phyloP scores from a whole-genome alignment of 2,888 invertebrate species.

The Acanthosoma haemorrhoidale region DNA sequence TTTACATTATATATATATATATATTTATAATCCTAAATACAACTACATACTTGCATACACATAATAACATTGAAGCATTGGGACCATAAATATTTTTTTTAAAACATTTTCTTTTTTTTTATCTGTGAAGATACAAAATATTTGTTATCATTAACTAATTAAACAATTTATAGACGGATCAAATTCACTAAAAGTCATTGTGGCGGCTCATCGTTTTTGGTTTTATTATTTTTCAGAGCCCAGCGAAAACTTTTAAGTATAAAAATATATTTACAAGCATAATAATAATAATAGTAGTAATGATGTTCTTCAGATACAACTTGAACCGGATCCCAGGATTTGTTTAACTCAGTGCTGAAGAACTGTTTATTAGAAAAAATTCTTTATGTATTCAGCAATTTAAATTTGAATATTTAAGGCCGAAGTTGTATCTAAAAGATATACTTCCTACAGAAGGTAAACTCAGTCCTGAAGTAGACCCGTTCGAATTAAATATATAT shows the following conservation, averaged over 20 bases:
- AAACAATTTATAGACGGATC: slow-evolving; percentile 18
- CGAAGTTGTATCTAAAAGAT: not conserved
- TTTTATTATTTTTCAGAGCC: not conserved
- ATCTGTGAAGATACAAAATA: slow-evolving; percentile 4
- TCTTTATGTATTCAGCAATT: not conserved
- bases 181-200: slow-evolving; percentile 16
- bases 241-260: not conserved
- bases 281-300: no score
- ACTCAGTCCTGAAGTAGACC: slow-evolving; percentile 14
- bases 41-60: slow-evolving; percentile 5
- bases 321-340: not conserved
- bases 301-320: not conserved
- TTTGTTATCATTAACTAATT: not conserved
- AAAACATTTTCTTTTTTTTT: not conserved
- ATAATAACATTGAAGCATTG: not conserved
- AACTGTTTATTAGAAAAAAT: not conserved
- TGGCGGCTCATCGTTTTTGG: not conserved
- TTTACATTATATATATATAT: not conserved
- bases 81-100: not conserved
- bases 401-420: not conserved
- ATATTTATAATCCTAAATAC: slow-evolving; percentile 5
- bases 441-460: not conserved
- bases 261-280: slow-evolving; percentile 17
- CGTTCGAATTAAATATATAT: not conserved
- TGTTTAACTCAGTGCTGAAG: not conserved